Base-by-base conservation (phyloP, 2,797 vertebrate genomes). In the Schizopygopsis pylzovi region DNA sequence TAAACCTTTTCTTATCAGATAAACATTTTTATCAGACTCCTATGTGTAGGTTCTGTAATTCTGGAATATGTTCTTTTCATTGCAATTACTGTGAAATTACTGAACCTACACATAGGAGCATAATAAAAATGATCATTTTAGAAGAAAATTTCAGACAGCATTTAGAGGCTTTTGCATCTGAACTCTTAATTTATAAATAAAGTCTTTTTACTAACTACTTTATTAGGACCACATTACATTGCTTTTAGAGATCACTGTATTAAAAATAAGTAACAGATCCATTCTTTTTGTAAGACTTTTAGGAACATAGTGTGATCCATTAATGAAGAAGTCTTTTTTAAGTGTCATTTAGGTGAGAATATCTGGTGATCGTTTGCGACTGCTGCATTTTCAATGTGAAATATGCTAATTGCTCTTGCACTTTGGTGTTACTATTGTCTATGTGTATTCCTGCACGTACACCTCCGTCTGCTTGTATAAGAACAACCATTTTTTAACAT, bases 341-440 rank as follows among this genome's bases (percentile, higher is more conserved):
- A 84, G 54, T 56, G 8, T 43, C 4, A 20, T 63, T 45, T 71
- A 47, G 56, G 63, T 63, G 61, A 72, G 61, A 70, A 73, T 22
- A 63, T 45, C 45, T 33, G 77, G 41, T 28, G 16, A 41, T 70
- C n/a, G n/a, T 59, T 82, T 54, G 37, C 15, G 6, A 22, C 76
- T 70, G 39, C 65, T 79, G 52, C 15, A 49, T 78, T 25, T 45
- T 77, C 37, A 33, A 41, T 83, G 72, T 22, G 45, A 68, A 71
- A 63, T 52, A 18, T 54, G 28, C 43, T 43, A 63, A 83, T 54
- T 49, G 78, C 59, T 41, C 67, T 2, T 11, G 33, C 83, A 81
- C 54, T 28, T 41, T n/a, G 9, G 80, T 80, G 88, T 83, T 33
- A 77, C 86, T 59, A 49, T 70, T 63, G 65, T 52, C 67, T 81